These are phyloP conservation scores for Pantelozetes paolii DNA, from an alignment of 2,888 invertebrate genomes.

Conservation along the genomic window DNA sequence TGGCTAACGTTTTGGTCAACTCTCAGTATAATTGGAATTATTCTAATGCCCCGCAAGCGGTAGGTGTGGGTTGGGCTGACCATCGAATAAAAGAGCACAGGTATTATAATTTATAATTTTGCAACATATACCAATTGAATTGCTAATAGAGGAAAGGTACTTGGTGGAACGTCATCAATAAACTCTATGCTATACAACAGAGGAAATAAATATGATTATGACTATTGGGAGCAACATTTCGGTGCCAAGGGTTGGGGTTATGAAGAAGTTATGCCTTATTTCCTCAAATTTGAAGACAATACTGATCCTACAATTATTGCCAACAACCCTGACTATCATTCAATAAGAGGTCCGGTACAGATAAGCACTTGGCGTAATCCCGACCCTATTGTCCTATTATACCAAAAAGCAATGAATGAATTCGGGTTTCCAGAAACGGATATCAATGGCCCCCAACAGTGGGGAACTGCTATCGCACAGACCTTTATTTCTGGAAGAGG, in stretches of 20 bases:
- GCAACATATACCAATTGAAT: too few species aligned
- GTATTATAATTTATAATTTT: too few species aligned
- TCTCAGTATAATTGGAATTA: not conserved
- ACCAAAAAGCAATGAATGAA: slow-evolving; percentile 14
- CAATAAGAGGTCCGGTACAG: slow-evolving; percentile 5
- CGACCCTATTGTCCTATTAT: not conserved
- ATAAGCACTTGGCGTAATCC: not conserved
- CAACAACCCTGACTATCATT: slow-evolving; percentile 29
- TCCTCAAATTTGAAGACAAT: slow-evolving; percentile 26
- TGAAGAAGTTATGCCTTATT: slow-evolving; percentile 26
- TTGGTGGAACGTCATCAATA: slow-evolving; percentile 28
- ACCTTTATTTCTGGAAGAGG: not conserved
- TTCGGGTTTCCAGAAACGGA: slow-evolving; percentile 24
- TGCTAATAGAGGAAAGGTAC: too few species aligned
- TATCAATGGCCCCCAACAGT: slow-evolving; percentile 29
- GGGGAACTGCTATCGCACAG: slow-evolving; percentile 19
- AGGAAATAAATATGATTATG: slow-evolving; percentile 17
- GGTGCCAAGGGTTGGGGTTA: slow-evolving; percentile 39
- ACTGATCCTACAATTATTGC: not conserved
- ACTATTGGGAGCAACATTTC: not conserved
- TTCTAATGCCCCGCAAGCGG: not conserved
- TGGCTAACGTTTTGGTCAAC: not conserved
- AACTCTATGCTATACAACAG: slow-evolving; percentile 24
- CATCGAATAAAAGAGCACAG: slow-evolving; percentile 64
- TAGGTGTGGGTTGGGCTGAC: not conserved